Percentiles rank a stretch among this genome's conserved stretches.
phyloP scores from a whole-genome alignment of 1,140 invertebrate genomes.

The Euwallacea fornicatus region DNA sequence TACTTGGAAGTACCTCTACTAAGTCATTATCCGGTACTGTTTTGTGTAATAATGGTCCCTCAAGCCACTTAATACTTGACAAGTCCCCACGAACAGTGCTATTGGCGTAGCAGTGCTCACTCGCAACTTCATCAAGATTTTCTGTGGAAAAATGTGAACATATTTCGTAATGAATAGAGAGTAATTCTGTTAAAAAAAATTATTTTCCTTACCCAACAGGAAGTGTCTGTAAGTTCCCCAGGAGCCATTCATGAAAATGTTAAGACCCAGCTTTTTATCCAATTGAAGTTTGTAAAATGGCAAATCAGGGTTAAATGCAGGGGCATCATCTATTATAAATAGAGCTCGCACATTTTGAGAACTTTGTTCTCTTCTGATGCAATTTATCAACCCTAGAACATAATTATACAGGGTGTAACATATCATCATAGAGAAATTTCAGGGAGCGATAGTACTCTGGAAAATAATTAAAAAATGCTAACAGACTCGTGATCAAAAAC shows the following conservation, averaged over 20 bases:
- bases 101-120: conserved; percentile 76
- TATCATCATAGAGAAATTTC: not conserved
- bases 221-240: conserved; percentile 66
- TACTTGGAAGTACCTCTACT: not conserved
- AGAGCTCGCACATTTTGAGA: conserved; percentile 65
- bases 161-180: not conserved
- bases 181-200: not conserved
- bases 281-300: conserved; percentile 64
- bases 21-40: conserved; percentile 9
- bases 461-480: not conserved
- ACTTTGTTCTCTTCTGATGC: conserved; percentile 69
- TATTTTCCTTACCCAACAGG: conserved; percentile 12
- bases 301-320: conserved; percentile 63
- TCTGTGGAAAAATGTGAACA: conserved; percentile 5
- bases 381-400: conserved; percentile 67
- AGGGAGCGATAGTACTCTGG: not conserved
- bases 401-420: conserved; percentile 48
- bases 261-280: conserved; percentile 65
- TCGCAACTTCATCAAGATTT: conserved; percentile 51
- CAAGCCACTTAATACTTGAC: conserved; percentile 80
- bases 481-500: not conserved
- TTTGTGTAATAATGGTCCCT: conserved; percentile 59
- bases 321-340: conserved; percentile 67
- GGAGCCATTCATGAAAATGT: conserved; percentile 62
- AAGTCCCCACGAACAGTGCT: conserved; percentile 80